Percentiles rank a stretch among this genome's conserved stretches.
phyloP scores from a whole-genome alignment of 1,140 invertebrate species.

The Drosophila azteca region DNA sequence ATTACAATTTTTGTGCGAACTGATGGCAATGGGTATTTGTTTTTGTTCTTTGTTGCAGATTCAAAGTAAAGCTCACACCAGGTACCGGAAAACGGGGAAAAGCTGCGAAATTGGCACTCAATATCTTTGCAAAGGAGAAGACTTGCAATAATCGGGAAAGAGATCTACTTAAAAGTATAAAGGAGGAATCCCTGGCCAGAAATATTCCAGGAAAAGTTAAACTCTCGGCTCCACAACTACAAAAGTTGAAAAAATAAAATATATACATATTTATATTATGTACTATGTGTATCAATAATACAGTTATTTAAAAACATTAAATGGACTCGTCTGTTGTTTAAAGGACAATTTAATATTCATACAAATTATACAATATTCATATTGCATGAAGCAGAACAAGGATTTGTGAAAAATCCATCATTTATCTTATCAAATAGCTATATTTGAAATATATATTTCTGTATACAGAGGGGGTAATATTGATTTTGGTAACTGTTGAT shows the following conservation, averaged over 20 bases:
- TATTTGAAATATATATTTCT: no score
- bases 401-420: no score
- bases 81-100: constrained; percentile 98
- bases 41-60: constrained; percentile 85
- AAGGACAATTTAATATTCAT: no score
- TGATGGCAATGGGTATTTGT: not conserved
- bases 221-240: constrained; percentile 91
- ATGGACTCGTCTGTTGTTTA: no score
- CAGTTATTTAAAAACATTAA: constrained; percentile 24
- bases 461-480: constrained; percentile 9
- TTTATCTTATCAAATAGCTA: constrained; percentile 7
- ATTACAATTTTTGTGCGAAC: not conserved
- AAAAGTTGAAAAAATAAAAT: constrained; percentile 85
- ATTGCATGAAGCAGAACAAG: no score
- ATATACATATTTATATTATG: constrained; percentile 1
- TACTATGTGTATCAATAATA: not conserved
- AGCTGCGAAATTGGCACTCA: constrained; percentile 95
- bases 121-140: constrained; percentile 95
- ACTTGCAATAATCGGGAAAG: constrained; percentile 91
- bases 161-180: constrained; percentile 96
- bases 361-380: no score
- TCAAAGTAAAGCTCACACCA: constrained; percentile 97
- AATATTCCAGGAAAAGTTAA: constrained; percentile 99
- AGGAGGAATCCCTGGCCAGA: constrained; percentile 95
- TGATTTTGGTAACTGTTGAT: constrained; percentile 35